These are phyloP conservation scores for Carduelis carduelis DNA, from an alignment of 2,797 vertebrate species.

Conservation along the genomic window DNA sequence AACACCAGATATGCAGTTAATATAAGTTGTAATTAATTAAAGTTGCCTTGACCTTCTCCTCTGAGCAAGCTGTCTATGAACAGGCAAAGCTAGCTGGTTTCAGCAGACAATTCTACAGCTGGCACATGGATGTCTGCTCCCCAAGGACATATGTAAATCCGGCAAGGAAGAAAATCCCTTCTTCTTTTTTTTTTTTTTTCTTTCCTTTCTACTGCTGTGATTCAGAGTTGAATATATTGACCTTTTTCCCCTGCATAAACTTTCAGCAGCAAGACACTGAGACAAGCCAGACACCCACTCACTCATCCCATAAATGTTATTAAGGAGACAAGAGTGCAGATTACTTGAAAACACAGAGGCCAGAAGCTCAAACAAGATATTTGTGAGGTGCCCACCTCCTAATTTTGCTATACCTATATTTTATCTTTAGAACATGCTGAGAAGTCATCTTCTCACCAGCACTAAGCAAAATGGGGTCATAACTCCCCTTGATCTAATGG, in stretches of 20 bases:
- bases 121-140: background rate
- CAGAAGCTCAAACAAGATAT: background rate
- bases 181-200: no score
- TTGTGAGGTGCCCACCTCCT: background rate
- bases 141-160: constrained; percentile 40
- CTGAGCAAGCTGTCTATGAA: background rate
- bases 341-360: background rate
- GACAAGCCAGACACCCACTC: background rate
- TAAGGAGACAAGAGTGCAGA: background rate
- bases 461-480: background rate
- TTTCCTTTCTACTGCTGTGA: background rate
- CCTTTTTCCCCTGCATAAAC: constrained; percentile 20
- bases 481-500: background rate
- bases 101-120: background rate
- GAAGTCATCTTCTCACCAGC: background rate
- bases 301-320: background rate
- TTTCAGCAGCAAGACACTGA: background rate
- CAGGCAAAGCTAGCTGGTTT: background rate
- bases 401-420: background rate
- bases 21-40: background rate
- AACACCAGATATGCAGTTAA: background rate
- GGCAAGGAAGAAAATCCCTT: background rate
- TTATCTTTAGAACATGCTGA: background rate
- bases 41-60: constrained; percentile 32
- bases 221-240: constrained; percentile 37